Percentiles rank a stretch among this genome's conserved stretches.
These are phyloP conservation scores for Empidonax traillii DNA, from an alignment of 2,113 vertebrate species.

Conservation along the genomic window DNA sequence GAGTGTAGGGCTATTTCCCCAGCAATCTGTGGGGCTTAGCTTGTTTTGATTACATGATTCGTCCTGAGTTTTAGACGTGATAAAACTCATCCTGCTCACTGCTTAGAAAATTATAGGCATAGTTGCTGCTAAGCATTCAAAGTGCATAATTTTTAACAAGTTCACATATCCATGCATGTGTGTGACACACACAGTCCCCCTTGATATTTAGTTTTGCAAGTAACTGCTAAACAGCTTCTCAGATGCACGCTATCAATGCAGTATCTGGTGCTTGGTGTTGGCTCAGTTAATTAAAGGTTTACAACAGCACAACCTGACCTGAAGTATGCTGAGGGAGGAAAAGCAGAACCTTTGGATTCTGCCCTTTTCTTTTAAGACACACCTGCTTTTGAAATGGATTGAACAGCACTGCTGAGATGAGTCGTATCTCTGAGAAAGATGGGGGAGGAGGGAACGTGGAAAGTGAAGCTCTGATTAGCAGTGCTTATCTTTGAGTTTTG, in stretches of 20 bases:
- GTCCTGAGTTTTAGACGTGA: background rate
- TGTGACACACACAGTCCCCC: background rate
- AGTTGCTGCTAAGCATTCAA: background rate
- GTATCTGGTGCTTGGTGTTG: background rate
- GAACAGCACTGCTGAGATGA: background rate
- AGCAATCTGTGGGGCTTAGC: background rate
- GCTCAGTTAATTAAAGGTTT: background rate
- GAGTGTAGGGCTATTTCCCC: background rate
- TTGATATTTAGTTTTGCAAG: background rate
- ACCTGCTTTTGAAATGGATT: background rate
- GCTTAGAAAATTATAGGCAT: background rate
- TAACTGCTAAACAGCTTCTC: background rate
- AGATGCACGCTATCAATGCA: background rate
- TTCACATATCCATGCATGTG: background rate
- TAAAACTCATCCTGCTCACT: background rate
- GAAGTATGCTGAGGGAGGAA: background rate
- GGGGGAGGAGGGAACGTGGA: fast-evolving
- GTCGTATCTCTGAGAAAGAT: background rate
- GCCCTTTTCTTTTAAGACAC: background rate
- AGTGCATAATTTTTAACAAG: background rate
- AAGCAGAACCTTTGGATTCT: background rate
- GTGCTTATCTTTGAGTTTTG: background rate
- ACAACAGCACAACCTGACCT: conserved; percentile 26
- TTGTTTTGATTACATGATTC: background rate
- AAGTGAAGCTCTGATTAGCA: background rate